phyloP scores from a whole-genome alignment of 2,113 vertebrate species.

The Alces alces region DNA sequence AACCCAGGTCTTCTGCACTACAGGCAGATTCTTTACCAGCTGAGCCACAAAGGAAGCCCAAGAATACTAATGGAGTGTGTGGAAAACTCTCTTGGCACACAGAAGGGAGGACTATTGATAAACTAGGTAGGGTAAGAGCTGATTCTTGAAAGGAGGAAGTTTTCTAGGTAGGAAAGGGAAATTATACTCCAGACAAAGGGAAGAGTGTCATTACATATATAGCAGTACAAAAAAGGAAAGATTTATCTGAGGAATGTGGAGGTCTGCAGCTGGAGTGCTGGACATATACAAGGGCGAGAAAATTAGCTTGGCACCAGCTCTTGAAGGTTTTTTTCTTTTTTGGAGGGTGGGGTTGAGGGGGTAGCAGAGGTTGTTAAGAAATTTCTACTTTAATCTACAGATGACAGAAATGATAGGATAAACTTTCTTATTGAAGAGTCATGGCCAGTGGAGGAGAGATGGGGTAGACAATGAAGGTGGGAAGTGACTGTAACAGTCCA shows the following conservation, averaged over 20 bases:
- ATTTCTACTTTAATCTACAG: background rate
- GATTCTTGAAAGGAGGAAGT: background rate
- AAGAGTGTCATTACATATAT: fast-evolving
- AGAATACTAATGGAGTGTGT: background rate
- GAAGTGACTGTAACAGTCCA: background rate
- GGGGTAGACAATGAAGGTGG: background rate
- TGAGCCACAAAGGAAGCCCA: background rate
- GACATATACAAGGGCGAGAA: background rate
- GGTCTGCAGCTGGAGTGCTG: background rate
- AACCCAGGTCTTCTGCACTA: background rate
- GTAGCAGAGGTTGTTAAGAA: background rate
- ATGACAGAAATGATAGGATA: background rate
- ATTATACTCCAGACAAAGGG: background rate
- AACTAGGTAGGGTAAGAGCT: background rate
- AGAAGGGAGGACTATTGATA: background rate
- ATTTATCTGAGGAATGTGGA: background rate
- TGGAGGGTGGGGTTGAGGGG: background rate
- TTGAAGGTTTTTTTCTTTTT: background rate
- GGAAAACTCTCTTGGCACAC: background rate
- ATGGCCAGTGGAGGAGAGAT: background rate
- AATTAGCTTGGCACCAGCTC: background rate
- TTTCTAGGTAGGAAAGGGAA: background rate
- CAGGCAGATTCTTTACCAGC: background rate
- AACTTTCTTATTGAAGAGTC: background rate
- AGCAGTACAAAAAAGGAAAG: background rate